Evolutionary conservation across 1,140 invertebrate species (phyloP).

Genomic region (Magallana gigas): DNA sequence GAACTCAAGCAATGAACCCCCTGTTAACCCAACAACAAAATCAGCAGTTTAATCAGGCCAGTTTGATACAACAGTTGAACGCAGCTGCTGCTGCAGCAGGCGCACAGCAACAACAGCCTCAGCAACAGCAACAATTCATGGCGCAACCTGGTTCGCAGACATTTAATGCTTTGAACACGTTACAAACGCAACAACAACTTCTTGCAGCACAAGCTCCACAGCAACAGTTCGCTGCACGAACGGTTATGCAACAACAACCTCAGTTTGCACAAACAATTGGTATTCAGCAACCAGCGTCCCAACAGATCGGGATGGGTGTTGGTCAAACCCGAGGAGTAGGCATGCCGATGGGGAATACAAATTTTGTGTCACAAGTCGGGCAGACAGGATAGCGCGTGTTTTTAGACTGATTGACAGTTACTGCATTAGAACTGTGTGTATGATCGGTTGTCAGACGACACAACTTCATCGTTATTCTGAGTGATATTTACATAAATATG

Average conservation of each 20-base stretch:
- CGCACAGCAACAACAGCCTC: not conserved
- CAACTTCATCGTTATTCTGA: not conserved
- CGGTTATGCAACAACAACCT: slow-evolving; percentile 2
- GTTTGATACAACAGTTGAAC: slow-evolving; percentile 4
- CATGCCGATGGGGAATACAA: not conserved
- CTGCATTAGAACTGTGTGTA: not conserved
- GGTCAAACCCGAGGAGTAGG: not conserved
- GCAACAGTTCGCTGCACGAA: not conserved
- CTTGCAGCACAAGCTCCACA: slow-evolving; percentile 8
- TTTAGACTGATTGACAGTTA: not conserved
- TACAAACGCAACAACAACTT: slow-evolving; percentile 10
- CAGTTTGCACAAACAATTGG: not conserved
- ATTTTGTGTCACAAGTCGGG: not conserved
- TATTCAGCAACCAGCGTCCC: not conserved
- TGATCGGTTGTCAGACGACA: not conserved
- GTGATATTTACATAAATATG: no score
- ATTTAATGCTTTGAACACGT: not conserved
- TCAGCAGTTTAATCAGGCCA: slow-evolving; percentile 13
- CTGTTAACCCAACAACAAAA: not conserved
- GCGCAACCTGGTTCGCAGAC: slow-evolving; percentile 12
- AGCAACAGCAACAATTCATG: not conserved
- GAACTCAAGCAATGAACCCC: not conserved
- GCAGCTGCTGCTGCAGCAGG: slow-evolving; percentile 16
- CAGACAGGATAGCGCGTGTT: not conserved
- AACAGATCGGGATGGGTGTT: not conserved